phyloP scores from a whole-genome alignment of 1,140 invertebrate species.

The Belonocnema kinseyi region DNA sequence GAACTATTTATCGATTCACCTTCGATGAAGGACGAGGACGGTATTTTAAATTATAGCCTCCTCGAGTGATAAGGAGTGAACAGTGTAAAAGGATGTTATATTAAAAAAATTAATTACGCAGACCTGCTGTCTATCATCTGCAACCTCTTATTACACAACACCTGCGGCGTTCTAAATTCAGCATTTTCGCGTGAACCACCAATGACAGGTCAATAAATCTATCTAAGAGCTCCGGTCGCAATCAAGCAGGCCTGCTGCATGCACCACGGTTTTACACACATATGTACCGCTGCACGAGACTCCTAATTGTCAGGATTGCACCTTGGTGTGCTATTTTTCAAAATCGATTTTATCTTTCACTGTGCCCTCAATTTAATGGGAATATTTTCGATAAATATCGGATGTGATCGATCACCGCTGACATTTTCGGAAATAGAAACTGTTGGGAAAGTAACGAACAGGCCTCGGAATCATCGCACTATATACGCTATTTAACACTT shows the following conservation, averaged over 20 bases:
- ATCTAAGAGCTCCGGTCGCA: constrained; percentile 56
- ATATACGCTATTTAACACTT: too few species aligned
- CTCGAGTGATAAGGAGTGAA: constrained; percentile 31
- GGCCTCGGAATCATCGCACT: too few species aligned
- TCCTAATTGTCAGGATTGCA: constrained; percentile 29
- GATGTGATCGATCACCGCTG: background rate
- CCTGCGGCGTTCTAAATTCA: constrained; percentile 69
- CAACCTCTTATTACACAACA: constrained; percentile 58
- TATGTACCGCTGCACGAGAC: constrained; percentile 7
- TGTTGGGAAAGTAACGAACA: background rate
- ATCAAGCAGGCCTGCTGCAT: constrained; percentile 51
- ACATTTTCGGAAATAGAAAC: background rate
- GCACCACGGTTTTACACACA: background rate
- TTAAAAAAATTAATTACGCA: constrained; percentile 60
- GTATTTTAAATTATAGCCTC: constrained; percentile 2
- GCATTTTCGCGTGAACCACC: constrained; percentile 63
- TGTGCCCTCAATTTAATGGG: background rate
- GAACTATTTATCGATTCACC: background rate
- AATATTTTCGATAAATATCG: constrained; percentile 11
- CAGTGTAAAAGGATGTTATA: constrained; percentile 37
- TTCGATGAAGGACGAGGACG: constrained; percentile 9
- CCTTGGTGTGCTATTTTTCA: constrained; percentile 26
- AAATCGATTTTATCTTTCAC: constrained; percentile 24
- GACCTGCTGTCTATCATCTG: constrained; percentile 45
- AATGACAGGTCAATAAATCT: constrained; percentile 71